phyloP scores from a whole-genome alignment of 2,113 vertebrate genomes.

The Ceyx margarethae region DNA sequence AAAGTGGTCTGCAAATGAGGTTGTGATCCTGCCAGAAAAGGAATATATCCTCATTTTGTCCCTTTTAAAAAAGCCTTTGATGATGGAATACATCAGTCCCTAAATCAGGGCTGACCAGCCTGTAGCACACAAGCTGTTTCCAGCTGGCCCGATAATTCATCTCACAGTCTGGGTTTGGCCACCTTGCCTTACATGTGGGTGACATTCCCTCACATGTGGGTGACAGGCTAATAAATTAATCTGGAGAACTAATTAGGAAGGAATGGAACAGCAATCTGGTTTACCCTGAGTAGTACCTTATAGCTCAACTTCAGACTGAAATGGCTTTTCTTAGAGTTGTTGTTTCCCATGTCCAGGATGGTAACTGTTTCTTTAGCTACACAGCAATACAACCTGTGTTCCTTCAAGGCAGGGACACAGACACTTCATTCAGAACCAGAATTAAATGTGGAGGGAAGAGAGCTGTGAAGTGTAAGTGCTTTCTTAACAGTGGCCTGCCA shows the following conservation, averaged over 20 bases:
- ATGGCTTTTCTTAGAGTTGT: background rate
- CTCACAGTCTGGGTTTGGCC: background rate
- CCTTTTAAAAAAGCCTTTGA: background rate
- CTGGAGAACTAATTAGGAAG: background rate
- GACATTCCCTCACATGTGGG: background rate
- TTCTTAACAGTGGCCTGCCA: background rate
- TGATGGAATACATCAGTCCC: background rate
- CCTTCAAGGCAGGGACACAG: background rate
- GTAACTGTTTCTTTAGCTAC: background rate
- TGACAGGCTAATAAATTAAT: background rate
- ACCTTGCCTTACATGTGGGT: background rate
- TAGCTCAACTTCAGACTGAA: background rate
- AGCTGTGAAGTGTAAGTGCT: background rate
- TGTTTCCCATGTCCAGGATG: background rate
- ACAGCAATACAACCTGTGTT: background rate
- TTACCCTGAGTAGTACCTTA: background rate
- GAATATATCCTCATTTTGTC: background rate
- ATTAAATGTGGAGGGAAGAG: background rate
- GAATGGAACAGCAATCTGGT: background rate
- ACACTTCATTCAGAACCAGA: background rate
- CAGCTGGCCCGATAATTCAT: background rate
- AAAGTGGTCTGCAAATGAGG: background rate
- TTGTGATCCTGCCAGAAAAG: background rate
- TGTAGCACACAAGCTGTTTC: background rate
- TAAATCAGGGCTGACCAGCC: background rate